Percentiles rank a stretch among this genome's conserved stretches.
Conservation (phyloP, 2,888 invertebrate species). For the Idaea aversata region DNA sequence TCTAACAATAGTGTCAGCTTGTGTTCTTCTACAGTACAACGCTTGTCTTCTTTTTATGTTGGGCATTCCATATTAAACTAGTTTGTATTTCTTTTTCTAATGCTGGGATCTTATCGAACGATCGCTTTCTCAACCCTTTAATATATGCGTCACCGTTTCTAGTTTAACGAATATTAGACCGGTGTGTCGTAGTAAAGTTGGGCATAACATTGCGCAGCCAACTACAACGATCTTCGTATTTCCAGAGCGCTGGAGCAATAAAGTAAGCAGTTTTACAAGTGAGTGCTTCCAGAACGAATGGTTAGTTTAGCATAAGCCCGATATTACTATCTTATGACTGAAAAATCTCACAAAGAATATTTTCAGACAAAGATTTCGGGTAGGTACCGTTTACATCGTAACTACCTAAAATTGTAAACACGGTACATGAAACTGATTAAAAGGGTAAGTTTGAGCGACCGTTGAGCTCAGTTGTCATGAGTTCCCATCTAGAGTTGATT, state of each 20-base stretch:
- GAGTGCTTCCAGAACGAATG: slow-evolving; percentile 64
- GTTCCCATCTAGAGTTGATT: slow-evolving; percentile 58
- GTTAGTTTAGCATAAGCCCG: slow-evolving; percentile 57
- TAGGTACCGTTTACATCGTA: slow-evolving; percentile 20
- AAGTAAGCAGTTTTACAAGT: slow-evolving; percentile 72
- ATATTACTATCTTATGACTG: slow-evolving; percentile 65
- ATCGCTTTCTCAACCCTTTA: slow-evolving; percentile 75
- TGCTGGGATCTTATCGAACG: slow-evolving; percentile 64
- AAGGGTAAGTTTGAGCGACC: slow-evolving; percentile 27
- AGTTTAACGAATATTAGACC: slow-evolving; percentile 52
- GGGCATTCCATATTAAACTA: slow-evolving; percentile 65
- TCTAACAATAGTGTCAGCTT: slow-evolving; percentile 69
- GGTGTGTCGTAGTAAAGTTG: slow-evolving; percentile 41
- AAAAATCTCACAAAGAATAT: slow-evolving; percentile 53
- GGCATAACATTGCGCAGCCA: slow-evolving; percentile 44
- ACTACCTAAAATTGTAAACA: neutral
- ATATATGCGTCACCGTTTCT: slow-evolving; percentile 62
- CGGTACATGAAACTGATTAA: neutral
- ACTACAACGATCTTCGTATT: slow-evolving; percentile 55
- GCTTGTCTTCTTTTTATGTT: slow-evolving; percentile 58
- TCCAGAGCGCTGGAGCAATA: slow-evolving; percentile 62
- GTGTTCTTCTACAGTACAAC: slow-evolving; percentile 56
- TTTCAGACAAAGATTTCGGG: slow-evolving; percentile 33
- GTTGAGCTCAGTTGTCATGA: slow-evolving; percentile 54
- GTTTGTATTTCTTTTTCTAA: slow-evolving; percentile 70